Evolutionary conservation across 2,797 vertebrate genomes (phyloP).

Genomic region (Podarcis lilfordi): DNA sequence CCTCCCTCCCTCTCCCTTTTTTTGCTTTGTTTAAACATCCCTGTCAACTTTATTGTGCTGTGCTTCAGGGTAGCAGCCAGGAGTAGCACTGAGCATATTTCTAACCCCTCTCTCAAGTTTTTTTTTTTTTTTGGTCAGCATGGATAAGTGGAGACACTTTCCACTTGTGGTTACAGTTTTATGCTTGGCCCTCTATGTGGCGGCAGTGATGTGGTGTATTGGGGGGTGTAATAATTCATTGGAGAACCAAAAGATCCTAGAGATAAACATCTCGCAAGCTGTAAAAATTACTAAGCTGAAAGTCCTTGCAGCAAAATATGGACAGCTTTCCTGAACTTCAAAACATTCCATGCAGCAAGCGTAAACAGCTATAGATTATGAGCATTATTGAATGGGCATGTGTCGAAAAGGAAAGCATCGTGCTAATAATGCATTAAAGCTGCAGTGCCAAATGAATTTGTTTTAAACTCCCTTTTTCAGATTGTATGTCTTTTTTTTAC

Average conservation of each 20-base stretch:
- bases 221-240: not conserved
- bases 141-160: constrained; percentile 26
- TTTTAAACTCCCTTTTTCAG: constrained; percentile 9
- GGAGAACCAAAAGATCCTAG: constrained; percentile 7
- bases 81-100: constrained; percentile 32
- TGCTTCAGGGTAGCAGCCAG: constrained; percentile 31
- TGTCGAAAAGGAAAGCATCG: constrained; percentile 39
- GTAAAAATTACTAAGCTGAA: constrained; percentile 35
- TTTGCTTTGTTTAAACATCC: constrained; percentile 59
- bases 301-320: constrained; percentile 45
- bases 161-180: constrained; percentile 20
- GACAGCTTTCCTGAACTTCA: constrained; percentile 51
- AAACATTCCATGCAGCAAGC: constrained; percentile 54
- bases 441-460: not conserved
- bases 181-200: not conserved
- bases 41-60: constrained; percentile 40
- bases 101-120: constrained; percentile 1
- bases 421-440: constrained; percentile 49
- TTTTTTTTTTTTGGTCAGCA: constrained; percentile 15
- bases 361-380: constrained; percentile 28
- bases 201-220: not conserved
- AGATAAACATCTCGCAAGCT: not conserved
- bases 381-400: accelerated
- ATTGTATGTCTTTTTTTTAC: not conserved
- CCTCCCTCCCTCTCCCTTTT: not conserved